Base-by-base conservation (phyloP, 1,140 invertebrate species). In the Drosophila punjabiensis region DNA sequence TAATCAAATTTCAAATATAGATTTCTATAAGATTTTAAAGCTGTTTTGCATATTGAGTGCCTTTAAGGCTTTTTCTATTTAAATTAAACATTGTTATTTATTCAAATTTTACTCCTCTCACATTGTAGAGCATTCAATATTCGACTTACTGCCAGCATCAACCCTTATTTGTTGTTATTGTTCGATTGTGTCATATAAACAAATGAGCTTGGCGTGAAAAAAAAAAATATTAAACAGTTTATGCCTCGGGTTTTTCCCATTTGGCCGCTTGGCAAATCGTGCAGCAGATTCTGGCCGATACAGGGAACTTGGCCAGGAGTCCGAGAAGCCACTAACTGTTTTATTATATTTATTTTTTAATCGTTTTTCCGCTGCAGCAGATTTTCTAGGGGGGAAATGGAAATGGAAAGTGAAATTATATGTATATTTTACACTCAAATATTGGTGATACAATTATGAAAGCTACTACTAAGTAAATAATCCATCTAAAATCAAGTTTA, bases 231-330 rank as follows among this genome's bases (percentile, higher is more conserved):
- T 37, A 58, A 60, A 68, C 30, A 43, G 47, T 60, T 67, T 64
- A 39, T 59, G 30, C 43, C 45, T 50, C 11, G 79, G 79, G 79
- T 56, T 81, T 81, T 81, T 37, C 79, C 79, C 67, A 48, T 41
- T 62, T 55, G 53, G 20, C 35, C 56, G 52, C 37, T 43, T 35
- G 28, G 64, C 45, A 8, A 50, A 82, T 82, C 79, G 79, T 81
- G 79, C 73, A 52, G 33, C 61, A 77, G 79, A 81, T 81, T 76
- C 56, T 48, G 50, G n/a, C 55, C 35, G 66, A 79, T 52, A 70
- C 30, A 39, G 14, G 32, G 28, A 33, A 33, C 35, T 14, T 43
- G 28, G 28, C 16, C 48, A 47, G 20, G 14, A 64, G 20, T 35
- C n/a, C 53, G 14, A 41, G 33, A 39, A 24, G 14, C 4, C 20